A percentile compares a stretch with the other conserved stretches of the same genome.
Conservation (phyloP, 2,888 invertebrate genomes). For the Antitype chi region DNA sequence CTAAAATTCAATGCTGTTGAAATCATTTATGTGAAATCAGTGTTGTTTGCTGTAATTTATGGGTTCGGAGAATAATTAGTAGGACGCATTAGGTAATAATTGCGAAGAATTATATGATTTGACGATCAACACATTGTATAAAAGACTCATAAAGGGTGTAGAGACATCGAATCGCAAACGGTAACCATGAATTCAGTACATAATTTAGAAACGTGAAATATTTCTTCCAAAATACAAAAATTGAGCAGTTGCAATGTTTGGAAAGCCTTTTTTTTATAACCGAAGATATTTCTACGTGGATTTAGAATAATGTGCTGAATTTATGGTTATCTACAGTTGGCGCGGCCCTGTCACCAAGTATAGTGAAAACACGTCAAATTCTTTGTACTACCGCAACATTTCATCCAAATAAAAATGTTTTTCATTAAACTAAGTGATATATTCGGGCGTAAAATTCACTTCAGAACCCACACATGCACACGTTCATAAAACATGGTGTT, state of each 20-base stretch:
- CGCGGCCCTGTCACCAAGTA: not conserved
- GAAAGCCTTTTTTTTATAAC: not conserved
- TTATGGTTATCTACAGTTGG: not conserved
- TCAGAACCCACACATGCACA: constrained; percentile 37
- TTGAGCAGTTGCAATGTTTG: too few species aligned
- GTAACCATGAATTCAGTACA: not conserved
- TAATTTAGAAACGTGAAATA: not conserved
- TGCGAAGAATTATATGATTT: not conserved
- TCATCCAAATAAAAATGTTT: constrained; percentile 29
- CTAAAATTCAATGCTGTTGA: not conserved
- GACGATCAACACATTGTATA: not conserved
- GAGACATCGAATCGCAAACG: not conserved
- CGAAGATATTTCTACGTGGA: not conserved
- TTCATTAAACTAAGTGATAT: constrained; percentile 52
- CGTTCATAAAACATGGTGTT: constrained; percentile 60
- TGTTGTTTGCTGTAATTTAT: not conserved
- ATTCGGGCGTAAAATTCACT: constrained; percentile 43
- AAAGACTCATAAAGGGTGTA: not conserved
- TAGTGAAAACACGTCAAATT: not conserved
- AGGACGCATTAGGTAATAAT: not conserved
- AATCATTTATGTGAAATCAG: constrained; percentile 1
- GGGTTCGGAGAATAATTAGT: not conserved
- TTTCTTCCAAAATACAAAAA: too few species aligned
- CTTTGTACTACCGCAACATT: not conserved
- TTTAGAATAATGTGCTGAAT: not conserved